Evolutionary conservation across 2,113 vertebrate genomes (phyloP), one percentile per base, ranked within the genome.

Genomic region (Blennius ocellaris): DNA sequence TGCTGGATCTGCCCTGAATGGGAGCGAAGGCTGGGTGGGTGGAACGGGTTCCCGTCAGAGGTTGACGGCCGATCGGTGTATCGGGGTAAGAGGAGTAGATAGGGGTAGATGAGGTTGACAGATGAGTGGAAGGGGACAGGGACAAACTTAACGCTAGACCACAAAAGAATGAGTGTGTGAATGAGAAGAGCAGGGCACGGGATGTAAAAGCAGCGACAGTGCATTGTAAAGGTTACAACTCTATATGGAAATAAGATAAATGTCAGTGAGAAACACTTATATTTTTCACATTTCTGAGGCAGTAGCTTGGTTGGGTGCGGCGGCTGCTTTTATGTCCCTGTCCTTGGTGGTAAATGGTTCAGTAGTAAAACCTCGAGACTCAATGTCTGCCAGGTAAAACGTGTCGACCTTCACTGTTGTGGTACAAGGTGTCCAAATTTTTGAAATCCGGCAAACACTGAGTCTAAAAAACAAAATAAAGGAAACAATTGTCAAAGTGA

Each of bases 371-470:
- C 81, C 73, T 89, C 81, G 80, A 85, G 83, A 88, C 90, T 92
- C 89, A 89, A 82, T 85, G 83, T 90, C 83, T 92, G 90, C 89
- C 82, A 63, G 89, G 73, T 52, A 57, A 80, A 73, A 73, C 40
- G 39, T 58, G 37, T 79, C 67, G 45, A n/a, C 62, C 56, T 43
- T 73, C 45, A 65, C 14, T 55, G 36, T 79, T 50, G 67, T 15
- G 21, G 40, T 49, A 50, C 4, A 30, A 11, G 52, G 15, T 36
- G 57, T 80, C 49, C 58, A 79, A 56, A 63, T 84, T 45, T 45
- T 82, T 41, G 15, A 76, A 69, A 72, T 73, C 86, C 80, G 73
- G 89, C 89, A 93, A 87, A 91, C 92, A 93, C 81, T 63, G 90
- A 94, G 82, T 89, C 82, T 69, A 68, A 81, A 81, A 30, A 30